These are phyloP conservation scores for Leptodactylus fuscus DNA, from an alignment of 2,113 vertebrate species.

Conservation along the genomic window DNA sequence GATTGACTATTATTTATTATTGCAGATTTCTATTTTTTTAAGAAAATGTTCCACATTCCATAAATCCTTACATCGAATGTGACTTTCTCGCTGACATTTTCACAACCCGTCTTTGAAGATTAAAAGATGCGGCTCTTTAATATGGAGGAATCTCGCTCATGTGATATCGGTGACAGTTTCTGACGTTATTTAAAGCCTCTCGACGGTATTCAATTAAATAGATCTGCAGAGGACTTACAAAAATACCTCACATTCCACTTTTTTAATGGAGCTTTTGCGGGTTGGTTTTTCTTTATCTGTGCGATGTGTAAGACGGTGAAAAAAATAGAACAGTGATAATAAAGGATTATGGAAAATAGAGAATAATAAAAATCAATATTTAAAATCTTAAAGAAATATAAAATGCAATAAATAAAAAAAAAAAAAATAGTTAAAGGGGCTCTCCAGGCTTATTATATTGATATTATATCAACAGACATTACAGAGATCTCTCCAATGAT, in stretches of 20 bases:
- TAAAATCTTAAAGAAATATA: too few species aligned
- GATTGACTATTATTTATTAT: neutral
- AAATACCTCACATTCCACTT: conserved; percentile 27
- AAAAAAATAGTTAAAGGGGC: too few species aligned
- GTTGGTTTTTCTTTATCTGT: neutral
- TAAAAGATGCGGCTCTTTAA: conserved; percentile 49
- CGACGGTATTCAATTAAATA: conserved; percentile 31
- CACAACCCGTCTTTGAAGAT: conserved; percentile 39
- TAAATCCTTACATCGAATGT: conserved; percentile 28
- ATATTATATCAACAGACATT: too few species aligned
- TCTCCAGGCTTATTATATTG: too few species aligned
- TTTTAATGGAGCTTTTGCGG: neutral
- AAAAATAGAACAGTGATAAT: conserved; percentile 25
- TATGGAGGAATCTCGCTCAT: conserved; percentile 22
- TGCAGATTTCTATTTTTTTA: neutral
- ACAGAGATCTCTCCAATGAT: too few species aligned
- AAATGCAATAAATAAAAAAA: too few species aligned
- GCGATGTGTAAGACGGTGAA: neutral
- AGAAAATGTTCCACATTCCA: neutral
- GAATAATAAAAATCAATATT: too few species aligned
- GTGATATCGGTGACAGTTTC: conserved; percentile 33
- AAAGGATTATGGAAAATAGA: conserved; percentile 24
- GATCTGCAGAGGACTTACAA: conserved; percentile 16
- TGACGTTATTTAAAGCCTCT: conserved; percentile 53
- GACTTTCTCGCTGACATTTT: conserved; percentile 41